These are phyloP conservation scores for Zosterops pallidus DNA, from an alignment of 2,113 vertebrate species.

Conservation along the genomic window DNA sequence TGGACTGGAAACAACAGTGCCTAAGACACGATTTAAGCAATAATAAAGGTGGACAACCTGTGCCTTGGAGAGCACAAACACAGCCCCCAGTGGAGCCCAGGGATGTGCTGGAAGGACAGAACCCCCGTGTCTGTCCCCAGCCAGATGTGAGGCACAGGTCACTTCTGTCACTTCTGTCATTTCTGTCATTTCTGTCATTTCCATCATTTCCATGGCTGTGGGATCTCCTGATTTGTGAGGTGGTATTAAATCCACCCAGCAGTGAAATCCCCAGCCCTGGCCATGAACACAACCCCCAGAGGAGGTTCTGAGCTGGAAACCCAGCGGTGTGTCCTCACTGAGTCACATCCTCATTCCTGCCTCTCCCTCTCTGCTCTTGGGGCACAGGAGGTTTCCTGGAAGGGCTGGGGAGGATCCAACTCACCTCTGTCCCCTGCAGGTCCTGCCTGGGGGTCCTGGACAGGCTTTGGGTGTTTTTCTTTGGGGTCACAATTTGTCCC, in stretches of 20 bases:
- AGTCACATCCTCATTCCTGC: background rate
- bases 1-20: background rate
- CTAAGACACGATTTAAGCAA: background rate
- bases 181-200: no score
- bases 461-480: background rate
- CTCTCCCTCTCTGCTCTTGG: background rate
- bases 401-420: background rate
- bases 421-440: background rate
- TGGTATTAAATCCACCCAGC: background rate
- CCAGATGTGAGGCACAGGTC: background rate
- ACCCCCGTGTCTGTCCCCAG: background rate
- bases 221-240: background rate
- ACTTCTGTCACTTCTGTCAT: no score
- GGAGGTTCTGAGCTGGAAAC: background rate
- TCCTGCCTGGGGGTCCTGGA: background rate
- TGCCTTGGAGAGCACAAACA: background rate
- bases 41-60: background rate
- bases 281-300: background rate
- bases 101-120: background rate
- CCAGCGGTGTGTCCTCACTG: background rate
- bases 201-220: background rate
- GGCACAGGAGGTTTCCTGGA: background rate
- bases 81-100: fast-evolving
- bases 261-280: background rate
- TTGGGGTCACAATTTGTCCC: background rate